These are phyloP conservation scores for Hyphantria cunea DNA, from an alignment of 1,140 invertebrate species.

Conservation along the genomic window DNA sequence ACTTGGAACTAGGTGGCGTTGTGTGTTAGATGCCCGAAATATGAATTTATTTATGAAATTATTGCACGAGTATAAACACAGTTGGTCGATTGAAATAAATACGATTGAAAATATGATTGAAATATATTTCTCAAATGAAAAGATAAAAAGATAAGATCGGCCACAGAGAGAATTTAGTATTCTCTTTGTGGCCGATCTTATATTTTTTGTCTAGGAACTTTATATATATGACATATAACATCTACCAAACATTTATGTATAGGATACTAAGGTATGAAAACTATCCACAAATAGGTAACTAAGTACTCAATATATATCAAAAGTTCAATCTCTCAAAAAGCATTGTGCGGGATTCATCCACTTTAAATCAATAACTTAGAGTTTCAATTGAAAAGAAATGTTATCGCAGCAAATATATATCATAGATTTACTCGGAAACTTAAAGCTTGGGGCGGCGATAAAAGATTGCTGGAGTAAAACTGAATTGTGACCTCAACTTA, in stretches of 20 bases:
- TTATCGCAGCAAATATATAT: slow-evolving; percentile 15
- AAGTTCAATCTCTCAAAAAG: slow-evolving; percentile 1
- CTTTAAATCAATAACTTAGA: slow-evolving; percentile 3
- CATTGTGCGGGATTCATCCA: slow-evolving; percentile 1
- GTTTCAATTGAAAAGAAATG: slow-evolving; percentile 25
- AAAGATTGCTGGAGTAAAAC: slow-evolving; percentile 41
- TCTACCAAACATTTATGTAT: not conserved
- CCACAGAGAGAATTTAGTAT: too few relatives aligned
- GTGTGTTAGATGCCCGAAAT: too few relatives aligned
- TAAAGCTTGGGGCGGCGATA: slow-evolving; percentile 31
- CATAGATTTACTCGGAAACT: slow-evolving; percentile 28
- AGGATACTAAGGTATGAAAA: not conserved
- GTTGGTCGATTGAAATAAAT: too few relatives aligned
- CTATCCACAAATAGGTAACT: not conserved
- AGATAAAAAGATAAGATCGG: too few relatives aligned
- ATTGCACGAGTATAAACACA: too few relatives aligned
- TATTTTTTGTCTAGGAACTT: not conserved
- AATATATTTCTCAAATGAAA: too few relatives aligned
- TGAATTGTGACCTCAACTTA: slow-evolving; percentile 39
- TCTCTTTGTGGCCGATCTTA: too few relatives aligned
- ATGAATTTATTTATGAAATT: too few relatives aligned
- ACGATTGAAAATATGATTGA: too few relatives aligned
- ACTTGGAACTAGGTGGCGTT: too few relatives aligned
- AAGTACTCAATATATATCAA: slow-evolving; percentile 1
- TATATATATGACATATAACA: not conserved